Conservation (phyloP, 2,888 invertebrate species). For the Drosophila melanosoma region DNA sequence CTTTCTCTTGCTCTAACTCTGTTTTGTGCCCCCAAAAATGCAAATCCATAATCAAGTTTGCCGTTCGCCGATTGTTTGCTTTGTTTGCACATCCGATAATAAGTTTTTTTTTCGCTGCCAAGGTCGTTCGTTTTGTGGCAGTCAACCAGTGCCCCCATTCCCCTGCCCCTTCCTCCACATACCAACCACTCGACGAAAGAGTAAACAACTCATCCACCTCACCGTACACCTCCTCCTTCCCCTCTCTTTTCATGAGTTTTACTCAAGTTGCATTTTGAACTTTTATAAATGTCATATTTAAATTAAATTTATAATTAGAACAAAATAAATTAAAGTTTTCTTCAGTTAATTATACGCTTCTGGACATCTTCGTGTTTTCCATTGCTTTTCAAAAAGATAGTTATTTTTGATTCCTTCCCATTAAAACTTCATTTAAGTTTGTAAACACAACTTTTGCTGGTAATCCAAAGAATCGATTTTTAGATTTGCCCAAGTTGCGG, state of each 20-base stretch:
- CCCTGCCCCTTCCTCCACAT: background rate
- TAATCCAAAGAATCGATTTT: slow-evolving; percentile 1
- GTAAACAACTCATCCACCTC: slow-evolving; percentile 17
- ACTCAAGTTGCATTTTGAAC: slow-evolving; percentile 2
- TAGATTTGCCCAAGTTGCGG: slow-evolving; percentile 1
- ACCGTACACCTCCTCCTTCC: background rate
- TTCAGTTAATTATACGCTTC: too few relatives aligned
- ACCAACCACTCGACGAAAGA: slow-evolving; percentile 1
- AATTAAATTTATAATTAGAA: background rate
- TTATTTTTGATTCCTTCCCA: background rate
- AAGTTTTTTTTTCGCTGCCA: slow-evolving; percentile 60
- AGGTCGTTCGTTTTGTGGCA: slow-evolving; percentile 59
- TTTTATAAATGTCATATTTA: background rate
- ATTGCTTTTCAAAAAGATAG: background rate
- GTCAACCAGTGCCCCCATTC: slow-evolving; percentile 4
- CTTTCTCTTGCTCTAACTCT: background rate
- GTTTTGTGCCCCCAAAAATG: slow-evolving; percentile 45
- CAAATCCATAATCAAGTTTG: slow-evolving; percentile 68
- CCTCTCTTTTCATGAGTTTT: background rate
- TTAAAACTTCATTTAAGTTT: background rate
- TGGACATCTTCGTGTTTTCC: too few relatives aligned
- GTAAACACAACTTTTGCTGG: background rate
- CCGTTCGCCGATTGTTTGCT: slow-evolving; percentile 38
- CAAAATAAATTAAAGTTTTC: background rate
- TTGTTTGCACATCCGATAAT: slow-evolving; percentile 53